Evolutionary conservation across 2,113 vertebrate species (phyloP).

Genomic region (Gopherus flavomarginatus): DNA sequence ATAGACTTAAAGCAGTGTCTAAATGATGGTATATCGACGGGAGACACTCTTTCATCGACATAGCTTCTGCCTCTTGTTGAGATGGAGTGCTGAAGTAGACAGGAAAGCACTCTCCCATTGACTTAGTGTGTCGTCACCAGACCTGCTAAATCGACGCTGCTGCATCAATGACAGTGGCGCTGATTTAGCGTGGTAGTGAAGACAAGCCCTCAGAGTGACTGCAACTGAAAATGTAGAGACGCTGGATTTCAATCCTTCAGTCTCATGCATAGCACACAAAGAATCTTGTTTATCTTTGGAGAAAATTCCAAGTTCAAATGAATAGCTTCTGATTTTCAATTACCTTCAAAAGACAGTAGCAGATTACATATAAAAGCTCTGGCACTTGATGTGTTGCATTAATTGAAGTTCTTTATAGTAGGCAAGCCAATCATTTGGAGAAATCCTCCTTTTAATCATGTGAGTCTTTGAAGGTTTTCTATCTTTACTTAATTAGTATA

Average conservation of each 20-base stretch:
- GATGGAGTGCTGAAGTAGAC: no score
- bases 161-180: no score
- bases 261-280: neutral
- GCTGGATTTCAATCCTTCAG: neutral
- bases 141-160: no score
- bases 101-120: no score
- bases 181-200: no score
- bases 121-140: no score
- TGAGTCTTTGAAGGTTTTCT: constrained; percentile 2
- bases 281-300: constrained; percentile 6
- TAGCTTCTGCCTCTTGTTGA: no score
- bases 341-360: neutral
- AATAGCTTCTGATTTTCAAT: neutral
- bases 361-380: neutral
- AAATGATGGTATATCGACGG: no score
- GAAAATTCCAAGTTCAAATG: neutral
- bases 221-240: neutral
- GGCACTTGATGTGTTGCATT: neutral
- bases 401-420: neutral
- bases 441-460: neutral
- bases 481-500: neutral
- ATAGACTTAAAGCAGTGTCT: no score
- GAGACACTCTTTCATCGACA: no score
- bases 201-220: neutral
- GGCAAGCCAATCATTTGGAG: neutral